Base-by-base conservation (phyloP, 1,140 invertebrate genomes). In the Melitaea cinxia region DNA sequence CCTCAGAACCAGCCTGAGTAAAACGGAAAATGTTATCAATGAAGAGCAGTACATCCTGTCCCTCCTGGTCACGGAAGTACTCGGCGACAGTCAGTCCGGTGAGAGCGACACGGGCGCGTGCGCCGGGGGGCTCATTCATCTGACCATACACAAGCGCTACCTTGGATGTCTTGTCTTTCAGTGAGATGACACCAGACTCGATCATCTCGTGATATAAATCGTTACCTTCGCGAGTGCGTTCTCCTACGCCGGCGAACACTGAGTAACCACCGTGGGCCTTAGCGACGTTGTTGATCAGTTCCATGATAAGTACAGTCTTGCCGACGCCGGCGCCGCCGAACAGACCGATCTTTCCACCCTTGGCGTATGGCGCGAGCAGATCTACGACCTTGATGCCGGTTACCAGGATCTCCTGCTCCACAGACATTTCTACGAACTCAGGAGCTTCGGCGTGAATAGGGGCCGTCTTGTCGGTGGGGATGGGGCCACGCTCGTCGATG, bases 1-100 rank as follows among this genome's bases (percentile, higher is more conserved):
- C 88, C 92, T 99, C 99, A 49, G 99, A 99, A 94, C 99, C 99
- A 88, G 99, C 99, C 91, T 99, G 99, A 61, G 99, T 99, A 92
- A 99, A 99, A 91, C 99, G 95, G 95, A 99, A 99, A 93, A 99
- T 99, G 93, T 99, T 99, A 93, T 99, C 99, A 92, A 99, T 99
- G 91, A 99, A 99, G 30, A 99, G 95, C 83, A 99, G 92, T 87
- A 99, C 99, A 93, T 99, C 98, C 87, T 99, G 99, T 80, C 98
- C 99, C 93, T 99, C 98, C 81, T 97, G 95, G 86, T 99, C 99
- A 92, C 99, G 96, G 97, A 99, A 99, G 90, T 99, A 99, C 88
- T 99, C 99, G 58, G 96, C 96, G 21, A 97, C 95, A 10, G 99
- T 99, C 49, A 99, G 92, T 65, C 95, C 96, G 87, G 99, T 99